Conservation (phyloP, 2,888 invertebrate genomes). For the Adineta ricciae region DNA sequence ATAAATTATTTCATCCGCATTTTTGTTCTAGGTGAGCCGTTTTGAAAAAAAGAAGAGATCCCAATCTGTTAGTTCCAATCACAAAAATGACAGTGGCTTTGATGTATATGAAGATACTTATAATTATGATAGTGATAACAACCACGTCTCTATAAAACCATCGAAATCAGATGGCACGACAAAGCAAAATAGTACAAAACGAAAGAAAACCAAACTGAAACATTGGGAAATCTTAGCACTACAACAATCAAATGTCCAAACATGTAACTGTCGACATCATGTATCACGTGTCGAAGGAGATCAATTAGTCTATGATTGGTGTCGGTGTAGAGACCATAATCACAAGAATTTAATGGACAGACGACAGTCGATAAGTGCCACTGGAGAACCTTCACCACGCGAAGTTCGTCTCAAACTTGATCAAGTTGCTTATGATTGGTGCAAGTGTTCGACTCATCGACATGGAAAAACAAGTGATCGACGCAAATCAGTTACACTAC, state of each 20-base stretch:
- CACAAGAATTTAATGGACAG: not conserved
- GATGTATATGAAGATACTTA: not conserved
- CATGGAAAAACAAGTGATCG: not conserved
- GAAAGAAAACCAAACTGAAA: not conserved
- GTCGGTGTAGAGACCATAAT: conserved; percentile 20
- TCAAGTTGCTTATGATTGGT: too few relatives aligned
- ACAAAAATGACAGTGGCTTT: not conserved
- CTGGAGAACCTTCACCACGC: too few relatives aligned
- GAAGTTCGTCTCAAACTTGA: too few relatives aligned
- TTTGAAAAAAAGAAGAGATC: not conserved
- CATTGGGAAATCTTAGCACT: conserved; percentile 15
- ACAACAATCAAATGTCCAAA: not conserved
- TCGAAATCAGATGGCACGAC: not conserved
- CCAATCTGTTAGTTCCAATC: not conserved
- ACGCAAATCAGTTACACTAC: not conserved
- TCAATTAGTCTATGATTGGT: not conserved
- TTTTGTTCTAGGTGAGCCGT: not conserved
- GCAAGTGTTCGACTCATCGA: too few relatives aligned
- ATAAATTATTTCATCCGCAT: not conserved
- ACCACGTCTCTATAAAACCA: too few relatives aligned
- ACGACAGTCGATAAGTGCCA: not conserved
- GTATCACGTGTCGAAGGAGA: not conserved
- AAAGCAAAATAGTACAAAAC: not conserved
- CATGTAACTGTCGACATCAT: conserved; percentile 6
- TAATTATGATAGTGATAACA: not conserved